Base-by-base conservation (phyloP, 2,888 invertebrate genomes). In the Oscheius onirici region DNA sequence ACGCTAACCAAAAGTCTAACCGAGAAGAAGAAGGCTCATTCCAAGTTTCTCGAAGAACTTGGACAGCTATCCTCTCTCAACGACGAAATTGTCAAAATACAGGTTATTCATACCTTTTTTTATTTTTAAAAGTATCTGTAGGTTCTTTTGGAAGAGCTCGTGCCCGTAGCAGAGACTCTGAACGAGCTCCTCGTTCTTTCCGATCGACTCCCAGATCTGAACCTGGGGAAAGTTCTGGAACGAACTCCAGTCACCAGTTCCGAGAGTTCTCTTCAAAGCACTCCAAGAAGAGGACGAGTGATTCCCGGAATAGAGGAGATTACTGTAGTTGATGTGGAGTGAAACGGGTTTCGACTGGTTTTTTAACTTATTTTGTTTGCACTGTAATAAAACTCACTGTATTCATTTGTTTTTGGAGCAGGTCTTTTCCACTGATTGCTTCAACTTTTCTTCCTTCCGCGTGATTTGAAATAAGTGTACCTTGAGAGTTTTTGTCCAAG, bases 111-210 rank as follows among this genome's bases (percentile, higher is more conserved):
- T 5, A 43, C 28, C 8, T 3, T 46, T 34, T 34, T 46, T 24
- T 24, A 13, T 49, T 2, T 3, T 5, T 22, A 41, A 44, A 13
- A 13, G 41, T 17, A 26, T 13, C 2, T 81, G 11, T 44, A 85
- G 82, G 46, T 73, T 11, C 57, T 78, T 0, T 74, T 85, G 17
- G 77, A 78, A 46, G 83, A 84, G 34, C 69, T 85, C 8, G 75
- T 81, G 6, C 78, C 80, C 15, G 71, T 73, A 8, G 75, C 81
- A 2, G 79, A 83, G 66, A 77, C 78, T 0, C 68, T 85, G 13
- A 85, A 85, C 65, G 80, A 83, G 58, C 69, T 86, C n/a, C 72
- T 85, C 10, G 71, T 76, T 0, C 77, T 76, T 0, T 72, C 75
- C n/a, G 79, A 84, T 2, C 82, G 81, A n/a, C 77, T 85, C 11